Conservation (phyloP, 2,888 invertebrate species). For the Athalia rosae region DNA sequence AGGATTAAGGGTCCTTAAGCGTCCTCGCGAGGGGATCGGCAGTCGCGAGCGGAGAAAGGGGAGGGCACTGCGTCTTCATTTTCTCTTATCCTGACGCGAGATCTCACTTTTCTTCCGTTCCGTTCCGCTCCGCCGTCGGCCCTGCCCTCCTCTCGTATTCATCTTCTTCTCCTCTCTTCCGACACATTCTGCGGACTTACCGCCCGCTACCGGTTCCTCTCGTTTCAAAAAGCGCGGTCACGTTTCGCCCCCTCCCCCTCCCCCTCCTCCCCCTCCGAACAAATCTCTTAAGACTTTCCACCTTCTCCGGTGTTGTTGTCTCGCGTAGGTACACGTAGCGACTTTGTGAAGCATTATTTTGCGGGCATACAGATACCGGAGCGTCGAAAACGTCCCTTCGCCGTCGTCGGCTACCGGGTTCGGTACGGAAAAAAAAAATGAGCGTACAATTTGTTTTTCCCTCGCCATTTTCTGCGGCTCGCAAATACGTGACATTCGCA, state of each 20-base stretch:
- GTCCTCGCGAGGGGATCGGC: conserved; percentile 35
- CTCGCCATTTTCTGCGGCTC: too few species aligned
- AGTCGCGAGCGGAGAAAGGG: conserved; percentile 16
- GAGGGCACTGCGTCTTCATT: conserved; percentile 40
- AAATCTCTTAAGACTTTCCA: conserved; percentile 35
- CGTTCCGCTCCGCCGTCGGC: neutral
- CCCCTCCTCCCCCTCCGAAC: too few species aligned
- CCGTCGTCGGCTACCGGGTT: too few species aligned
- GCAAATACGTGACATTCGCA: too few species aligned
- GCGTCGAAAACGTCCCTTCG: neutral
- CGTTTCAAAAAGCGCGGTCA: neutral
- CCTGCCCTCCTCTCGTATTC: neutral
- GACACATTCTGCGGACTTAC: neutral
- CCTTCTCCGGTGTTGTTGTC: neutral
- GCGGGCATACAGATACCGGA: too few species aligned
- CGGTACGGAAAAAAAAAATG: too few species aligned
- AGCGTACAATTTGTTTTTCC: neutral
- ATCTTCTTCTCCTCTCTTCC: neutral
- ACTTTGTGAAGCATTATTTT: neutral
- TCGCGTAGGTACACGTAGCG: neutral
- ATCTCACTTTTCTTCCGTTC: neutral
- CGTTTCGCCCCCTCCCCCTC: conserved; percentile 22
- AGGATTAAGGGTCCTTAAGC: conserved; percentile 39
- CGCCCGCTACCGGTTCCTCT: neutral
- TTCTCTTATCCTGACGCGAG: conserved; percentile 35